These are phyloP conservation scores for Gopherus evgoodei DNA, from an alignment of 2,113 vertebrate genomes.

Conservation along the genomic window DNA sequence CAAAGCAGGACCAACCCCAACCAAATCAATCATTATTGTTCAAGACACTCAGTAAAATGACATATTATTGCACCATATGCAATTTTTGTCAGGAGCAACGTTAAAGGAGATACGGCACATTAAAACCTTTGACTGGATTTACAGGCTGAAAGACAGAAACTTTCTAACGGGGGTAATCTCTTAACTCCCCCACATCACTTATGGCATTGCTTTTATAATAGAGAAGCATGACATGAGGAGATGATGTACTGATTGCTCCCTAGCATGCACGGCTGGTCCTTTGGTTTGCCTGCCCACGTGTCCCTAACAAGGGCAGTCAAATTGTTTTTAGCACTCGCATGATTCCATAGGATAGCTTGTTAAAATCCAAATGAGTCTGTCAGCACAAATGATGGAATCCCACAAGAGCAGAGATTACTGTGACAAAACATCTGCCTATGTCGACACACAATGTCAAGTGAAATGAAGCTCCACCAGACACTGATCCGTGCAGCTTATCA, in stretches of 20 bases:
- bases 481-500: background rate
- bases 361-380: slow-evolving; percentile 49
- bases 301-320: background rate
- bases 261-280: background rate
- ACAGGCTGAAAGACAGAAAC: background rate
- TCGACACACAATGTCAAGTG: background rate
- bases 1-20: too few relatives aligned
- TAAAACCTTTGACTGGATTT: background rate
- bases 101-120: background rate
- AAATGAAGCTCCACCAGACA: slow-evolving; percentile 41
- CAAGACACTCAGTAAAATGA: background rate
- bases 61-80: background rate
- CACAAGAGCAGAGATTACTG: slow-evolving; percentile 14
- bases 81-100: background rate
- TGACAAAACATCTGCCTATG: slow-evolving; percentile 45
- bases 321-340: background rate
- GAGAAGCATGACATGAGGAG: background rate
- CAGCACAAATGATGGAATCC: slow-evolving; percentile 36
- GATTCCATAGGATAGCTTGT: slow-evolving; percentile 4
- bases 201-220: background rate
- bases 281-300: background rate
- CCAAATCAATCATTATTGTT: background rate
- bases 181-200: background rate
- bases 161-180: background rate
- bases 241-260: background rate